Evolutionary conservation across 2,797 vertebrate species (phyloP).

Genomic region (Octomys mimax): DNA sequence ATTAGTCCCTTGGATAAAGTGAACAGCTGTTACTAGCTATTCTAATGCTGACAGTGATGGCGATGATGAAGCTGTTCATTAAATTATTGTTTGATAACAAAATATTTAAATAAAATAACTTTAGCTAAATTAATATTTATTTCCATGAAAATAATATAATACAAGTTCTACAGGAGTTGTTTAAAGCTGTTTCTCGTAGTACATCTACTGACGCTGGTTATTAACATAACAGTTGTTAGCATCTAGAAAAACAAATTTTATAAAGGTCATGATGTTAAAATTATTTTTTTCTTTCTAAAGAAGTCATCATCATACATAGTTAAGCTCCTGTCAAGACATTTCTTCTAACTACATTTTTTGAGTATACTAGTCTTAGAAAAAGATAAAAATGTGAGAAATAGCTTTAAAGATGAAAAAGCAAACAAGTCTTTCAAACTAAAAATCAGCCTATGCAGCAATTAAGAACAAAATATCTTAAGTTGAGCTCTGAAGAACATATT

Average conservation of each 20-base stretch:
- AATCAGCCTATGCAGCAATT: not conserved
- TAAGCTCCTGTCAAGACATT: not conserved
- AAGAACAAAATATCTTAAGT: slow-evolving; percentile 9
- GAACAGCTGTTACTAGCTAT: not conserved
- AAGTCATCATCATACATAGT: not conserved
- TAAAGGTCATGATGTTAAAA: not conserved
- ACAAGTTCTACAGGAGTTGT: not conserved
- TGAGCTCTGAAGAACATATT: slow-evolving; percentile 13
- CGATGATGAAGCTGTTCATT: not conserved
- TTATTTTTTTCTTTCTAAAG: not conserved
- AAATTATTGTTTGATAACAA: slow-evolving; percentile 7
- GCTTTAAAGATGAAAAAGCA: not conserved
- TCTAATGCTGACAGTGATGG: not conserved
- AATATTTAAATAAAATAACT: slow-evolving; percentile 1
- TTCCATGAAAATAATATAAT: not conserved
- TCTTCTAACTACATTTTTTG: not conserved
- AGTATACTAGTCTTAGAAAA: not conserved
- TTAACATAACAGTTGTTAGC: not conserved
- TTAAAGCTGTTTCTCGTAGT: not conserved
- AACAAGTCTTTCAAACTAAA: slow-evolving; percentile 16
- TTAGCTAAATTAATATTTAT: slow-evolving; percentile 26
- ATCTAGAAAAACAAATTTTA: slow-evolving; percentile 3
- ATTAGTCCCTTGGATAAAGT: not conserved
- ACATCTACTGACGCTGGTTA: not conserved
- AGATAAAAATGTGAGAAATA: not conserved